Conservation (phyloP, 2,113 vertebrate genomes). For the Eulemur rufifrons region DNA sequence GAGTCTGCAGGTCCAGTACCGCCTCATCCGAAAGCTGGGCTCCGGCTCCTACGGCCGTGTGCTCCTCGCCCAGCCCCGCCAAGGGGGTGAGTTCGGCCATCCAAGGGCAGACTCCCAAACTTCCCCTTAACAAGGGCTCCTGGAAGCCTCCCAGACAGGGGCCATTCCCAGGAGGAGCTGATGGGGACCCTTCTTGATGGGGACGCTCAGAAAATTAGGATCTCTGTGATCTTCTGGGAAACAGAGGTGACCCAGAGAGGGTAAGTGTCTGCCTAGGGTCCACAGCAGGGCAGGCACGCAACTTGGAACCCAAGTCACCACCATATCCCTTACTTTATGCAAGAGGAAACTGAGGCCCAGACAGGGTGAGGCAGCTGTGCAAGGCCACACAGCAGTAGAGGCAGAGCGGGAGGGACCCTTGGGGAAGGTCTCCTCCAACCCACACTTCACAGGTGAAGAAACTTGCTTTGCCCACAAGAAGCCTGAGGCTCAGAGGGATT, state of each 20-base stretch:
- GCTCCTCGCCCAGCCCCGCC: constrained; percentile 90
- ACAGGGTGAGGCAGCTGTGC: neutral
- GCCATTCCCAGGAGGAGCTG: too few relatives aligned
- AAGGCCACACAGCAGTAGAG: neutral
- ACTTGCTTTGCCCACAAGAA: neutral
- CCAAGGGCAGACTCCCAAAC: too few relatives aligned
- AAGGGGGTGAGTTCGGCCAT: constrained; percentile 84
- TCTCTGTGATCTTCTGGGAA: neutral
- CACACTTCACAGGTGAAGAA: neutral
- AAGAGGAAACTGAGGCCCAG: neutral
- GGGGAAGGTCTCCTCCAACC: neutral
- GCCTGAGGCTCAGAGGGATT: neutral
- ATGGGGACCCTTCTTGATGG: neutral
- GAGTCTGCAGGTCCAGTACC: constrained; percentile 87
- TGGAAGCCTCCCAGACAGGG: fast-evolving
- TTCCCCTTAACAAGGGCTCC: too few relatives aligned
- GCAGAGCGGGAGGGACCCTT: too few relatives aligned
- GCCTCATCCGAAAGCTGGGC: constrained; percentile 90
- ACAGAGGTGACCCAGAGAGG: neutral
- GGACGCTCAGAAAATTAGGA: neutral
- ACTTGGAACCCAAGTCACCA: neutral
- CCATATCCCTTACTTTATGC: neutral
- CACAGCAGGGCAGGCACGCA: neutral
- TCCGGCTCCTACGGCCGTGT: constrained; percentile 93
- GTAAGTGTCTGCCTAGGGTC: neutral